phyloP scores from a whole-genome alignment of 1,140 invertebrate species.

The Rhizoglyphus robini region DNA sequence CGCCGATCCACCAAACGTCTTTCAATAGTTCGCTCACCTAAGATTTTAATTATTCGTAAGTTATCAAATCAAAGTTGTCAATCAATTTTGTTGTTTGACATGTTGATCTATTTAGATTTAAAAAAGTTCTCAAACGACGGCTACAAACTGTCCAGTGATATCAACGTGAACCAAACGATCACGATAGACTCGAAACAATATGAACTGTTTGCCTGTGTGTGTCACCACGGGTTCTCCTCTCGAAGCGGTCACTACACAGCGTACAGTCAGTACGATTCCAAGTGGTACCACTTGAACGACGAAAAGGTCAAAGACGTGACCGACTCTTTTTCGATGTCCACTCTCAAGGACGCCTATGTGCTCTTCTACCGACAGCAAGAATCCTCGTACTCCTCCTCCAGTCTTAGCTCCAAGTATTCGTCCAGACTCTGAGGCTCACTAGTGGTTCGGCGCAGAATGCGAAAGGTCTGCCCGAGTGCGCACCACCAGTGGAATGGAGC shows the following conservation, averaged over 20 bases:
- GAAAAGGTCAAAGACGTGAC: constrained; percentile 20
- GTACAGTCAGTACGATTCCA: constrained; percentile 13
- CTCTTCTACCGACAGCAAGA: constrained; percentile 17
- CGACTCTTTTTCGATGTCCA: constrained; percentile 1
- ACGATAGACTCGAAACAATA: constrained; percentile 14
- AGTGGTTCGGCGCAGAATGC: too few species aligned
- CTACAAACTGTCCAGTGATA: constrained; percentile 20
- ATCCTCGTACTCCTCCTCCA: not conserved
- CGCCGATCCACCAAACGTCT: constrained; percentile 21
- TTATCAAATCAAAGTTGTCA: too few species aligned
- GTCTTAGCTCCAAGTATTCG: not conserved
- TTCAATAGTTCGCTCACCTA: constrained; percentile 21
- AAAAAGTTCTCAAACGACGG: constrained; percentile 25
- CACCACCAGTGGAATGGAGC: too few species aligned
- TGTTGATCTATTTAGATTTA: too few species aligned
- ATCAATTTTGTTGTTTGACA: too few species aligned
- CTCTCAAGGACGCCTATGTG: constrained; percentile 18
- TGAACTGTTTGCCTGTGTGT: constrained; percentile 10
- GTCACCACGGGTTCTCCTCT: constrained; percentile 22
- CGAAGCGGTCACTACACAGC: constrained; percentile 24
- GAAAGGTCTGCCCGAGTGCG: too few species aligned
- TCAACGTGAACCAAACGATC: constrained; percentile 20
- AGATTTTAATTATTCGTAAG: constrained; percentile 22
- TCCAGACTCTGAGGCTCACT: not conserved
- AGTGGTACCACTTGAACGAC: constrained; percentile 25